Evolutionary conservation across 2,797 vertebrate species (phyloP), one percentile per base, ranked within the genome.

Genomic region (Pangasius mekongensis): DNA sequence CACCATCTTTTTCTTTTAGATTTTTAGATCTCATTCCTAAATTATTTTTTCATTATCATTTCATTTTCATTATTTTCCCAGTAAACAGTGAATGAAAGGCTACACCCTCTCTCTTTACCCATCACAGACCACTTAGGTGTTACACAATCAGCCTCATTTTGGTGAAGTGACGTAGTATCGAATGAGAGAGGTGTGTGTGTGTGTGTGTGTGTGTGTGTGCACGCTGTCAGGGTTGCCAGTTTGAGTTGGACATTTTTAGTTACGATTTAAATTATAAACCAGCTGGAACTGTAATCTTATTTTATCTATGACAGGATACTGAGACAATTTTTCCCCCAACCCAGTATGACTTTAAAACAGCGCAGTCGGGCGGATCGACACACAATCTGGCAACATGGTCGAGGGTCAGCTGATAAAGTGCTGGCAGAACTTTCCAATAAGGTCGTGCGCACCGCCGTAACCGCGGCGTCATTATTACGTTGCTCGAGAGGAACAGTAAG

Each of bases 361-460:
- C 7, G 30, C 58, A 52, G 3, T 47, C 1, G 24, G 54, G 33
- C 0, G 56, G 6, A 2, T 20, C 13, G 18, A 22, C 3, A 1
- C 67, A 22, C 69, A 62, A 86, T 87, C 62, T 69, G 84, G 36
- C 82, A 85, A 85, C 87, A n/a, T 56, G 2, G 13, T n/a, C 16
- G 22, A 16, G 64, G 7, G 88, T 91, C 90, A 91, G 87, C 90
- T 89, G 90, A 91, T 89, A 8, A 16, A 76, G 22, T 73, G 78
- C 58, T 73, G 47, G 60, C 52, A 80, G 81, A 66, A 78, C 69
- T 86, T 89, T 87, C 90, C 88, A 89, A 86, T 73, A 77, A 18
- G 83, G 82, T 66, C 47, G 67, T 16, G 52, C 60, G 78, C 87
- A 78, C 85, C 86, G 77, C 71, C 56, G 83, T 54, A 74, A 47